These are phyloP conservation scores for Bothrops jararaca DNA, from an alignment of 2,113 vertebrate species.

Conservation along the genomic window DNA sequence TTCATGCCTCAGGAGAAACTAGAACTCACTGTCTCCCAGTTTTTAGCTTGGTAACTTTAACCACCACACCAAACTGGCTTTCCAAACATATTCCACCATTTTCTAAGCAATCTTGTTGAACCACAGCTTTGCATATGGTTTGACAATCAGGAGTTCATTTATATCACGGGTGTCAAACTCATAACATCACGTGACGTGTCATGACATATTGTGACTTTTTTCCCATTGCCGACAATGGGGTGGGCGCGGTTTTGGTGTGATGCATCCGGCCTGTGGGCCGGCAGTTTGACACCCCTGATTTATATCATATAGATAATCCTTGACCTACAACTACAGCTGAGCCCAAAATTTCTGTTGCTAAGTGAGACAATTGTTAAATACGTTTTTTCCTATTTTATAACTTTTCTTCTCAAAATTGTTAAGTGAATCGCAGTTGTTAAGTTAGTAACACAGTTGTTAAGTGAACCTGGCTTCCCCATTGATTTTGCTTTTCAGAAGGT, in stretches of 20 bases:
- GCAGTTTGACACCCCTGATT: not conserved
- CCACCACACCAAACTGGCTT: not conserved
- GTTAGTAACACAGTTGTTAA: not conserved
- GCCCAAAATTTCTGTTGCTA: not conserved
- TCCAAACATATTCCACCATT: not conserved
- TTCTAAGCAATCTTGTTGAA: not conserved
- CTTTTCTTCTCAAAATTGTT: not conserved
- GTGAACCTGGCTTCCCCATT: not conserved
- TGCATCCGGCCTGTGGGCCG: too few relatives aligned
- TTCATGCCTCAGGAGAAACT: not conserved
- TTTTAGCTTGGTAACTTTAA: not conserved
- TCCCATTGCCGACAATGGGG: too few relatives aligned
- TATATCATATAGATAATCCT: not conserved
- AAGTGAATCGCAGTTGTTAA: not conserved
- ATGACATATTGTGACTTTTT: too few relatives aligned
- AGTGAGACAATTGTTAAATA: not conserved
- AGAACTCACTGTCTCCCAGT: not conserved
- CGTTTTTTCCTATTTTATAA: not conserved
- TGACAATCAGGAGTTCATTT: conserved; percentile 26
- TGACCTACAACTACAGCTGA: not conserved
- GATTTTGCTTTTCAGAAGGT: not conserved
- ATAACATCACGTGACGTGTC: too few relatives aligned
- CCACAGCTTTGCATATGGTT: conserved; percentile 20
- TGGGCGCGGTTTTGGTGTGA: too few relatives aligned
- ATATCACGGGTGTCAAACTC: not conserved